Evolutionary conservation across 2,888 invertebrate species (phyloP).

Genomic region (Andrena marginata): DNA sequence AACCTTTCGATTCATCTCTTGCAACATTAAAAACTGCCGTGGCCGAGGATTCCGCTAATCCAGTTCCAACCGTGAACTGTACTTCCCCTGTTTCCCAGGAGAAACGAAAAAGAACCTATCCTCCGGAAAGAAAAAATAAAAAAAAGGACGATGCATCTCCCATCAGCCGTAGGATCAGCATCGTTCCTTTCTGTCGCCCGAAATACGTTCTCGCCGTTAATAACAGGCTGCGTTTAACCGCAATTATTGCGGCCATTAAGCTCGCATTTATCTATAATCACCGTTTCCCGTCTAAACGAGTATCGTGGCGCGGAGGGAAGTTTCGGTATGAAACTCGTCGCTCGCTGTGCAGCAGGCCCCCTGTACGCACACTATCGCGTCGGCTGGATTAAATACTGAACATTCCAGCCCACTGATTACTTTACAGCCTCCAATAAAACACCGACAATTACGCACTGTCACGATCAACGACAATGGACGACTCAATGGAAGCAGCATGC

Average conservation of each 20-base stretch:
- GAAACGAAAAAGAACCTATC: background rate
- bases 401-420: conserved; percentile 59
- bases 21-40: conserved; percentile 11
- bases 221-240: conserved; percentile 48
- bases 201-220: conserved; percentile 38
- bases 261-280: conserved; percentile 57
- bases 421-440: conserved; percentile 68
- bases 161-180: conserved; percentile 7
- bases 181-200: conserved; percentile 24
- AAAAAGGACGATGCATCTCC: background rate
- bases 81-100: background rate
- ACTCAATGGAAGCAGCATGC: conserved; percentile 49
- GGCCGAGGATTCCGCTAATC: conserved; percentile 1
- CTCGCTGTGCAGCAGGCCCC: background rate
- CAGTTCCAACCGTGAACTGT: background rate
- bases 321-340: conserved; percentile 29
- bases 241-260: conserved; percentile 52
- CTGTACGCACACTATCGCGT: conserved; percentile 1
- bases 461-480: conserved; percentile 63
- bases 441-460: conserved; percentile 66
- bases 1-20: background rate
- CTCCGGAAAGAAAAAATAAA: background rate
- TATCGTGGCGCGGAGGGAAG: conserved; percentile 9
- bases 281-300: conserved; percentile 47
- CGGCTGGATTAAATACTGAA: conserved; percentile 54